These are phyloP conservation scores for Chloropsis hardwickii DNA, from an alignment of 2,113 vertebrate genomes.

Conservation along the genomic window DNA sequence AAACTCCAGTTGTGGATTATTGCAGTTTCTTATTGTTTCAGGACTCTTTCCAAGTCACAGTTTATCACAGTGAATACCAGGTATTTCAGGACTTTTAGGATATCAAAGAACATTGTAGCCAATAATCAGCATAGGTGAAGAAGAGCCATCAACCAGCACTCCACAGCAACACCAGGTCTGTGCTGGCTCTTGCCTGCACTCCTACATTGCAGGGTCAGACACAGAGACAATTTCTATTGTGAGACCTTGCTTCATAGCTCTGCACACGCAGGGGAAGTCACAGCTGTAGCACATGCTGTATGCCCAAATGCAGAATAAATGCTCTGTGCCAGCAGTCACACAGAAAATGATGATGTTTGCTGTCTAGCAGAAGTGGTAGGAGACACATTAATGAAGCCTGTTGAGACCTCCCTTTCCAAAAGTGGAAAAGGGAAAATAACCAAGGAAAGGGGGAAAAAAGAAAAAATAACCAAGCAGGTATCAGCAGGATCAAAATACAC, in stretches of 20 bases:
- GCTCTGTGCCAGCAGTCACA: neutral
- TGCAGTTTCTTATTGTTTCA: constrained; percentile 53
- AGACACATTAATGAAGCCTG: neutral
- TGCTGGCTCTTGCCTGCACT: neutral
- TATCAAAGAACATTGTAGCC: neutral
- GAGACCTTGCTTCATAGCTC: neutral
- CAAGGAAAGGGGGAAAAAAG: neutral
- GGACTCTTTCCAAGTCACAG: constrained; percentile 47
- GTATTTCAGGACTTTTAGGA: neutral
- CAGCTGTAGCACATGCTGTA: neutral
- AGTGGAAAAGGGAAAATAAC: neutral
- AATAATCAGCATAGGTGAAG: neutral
- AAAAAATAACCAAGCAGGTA: neutral
- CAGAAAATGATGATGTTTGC: neutral
- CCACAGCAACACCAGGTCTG: rapidly evolving
- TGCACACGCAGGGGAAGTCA: rapidly evolving
- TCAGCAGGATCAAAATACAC: neutral
- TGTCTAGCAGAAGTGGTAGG: neutral
- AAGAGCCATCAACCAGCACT: neutral
- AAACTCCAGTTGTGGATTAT: constrained; percentile 18
- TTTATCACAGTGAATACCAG: constrained; percentile 21
- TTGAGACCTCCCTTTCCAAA: neutral
- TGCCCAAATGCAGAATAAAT: neutral
- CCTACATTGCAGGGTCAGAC: neutral
- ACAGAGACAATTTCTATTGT: rapidly evolving